Conservation (phyloP, 2,797 vertebrate species). For the Adrianichthys oophorus region DNA sequence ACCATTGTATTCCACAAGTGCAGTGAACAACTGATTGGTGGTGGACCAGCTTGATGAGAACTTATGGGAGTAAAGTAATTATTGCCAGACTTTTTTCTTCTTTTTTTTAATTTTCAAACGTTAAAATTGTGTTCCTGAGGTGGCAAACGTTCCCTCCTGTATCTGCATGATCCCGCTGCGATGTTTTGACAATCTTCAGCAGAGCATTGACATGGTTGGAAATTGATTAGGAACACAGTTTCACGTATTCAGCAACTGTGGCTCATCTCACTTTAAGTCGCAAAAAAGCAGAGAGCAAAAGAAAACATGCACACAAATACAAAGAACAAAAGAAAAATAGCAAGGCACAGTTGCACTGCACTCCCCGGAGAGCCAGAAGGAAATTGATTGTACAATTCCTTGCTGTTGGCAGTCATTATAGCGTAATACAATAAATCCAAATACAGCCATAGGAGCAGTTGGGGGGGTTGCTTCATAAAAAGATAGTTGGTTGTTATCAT, state of each 20-base stretch:
- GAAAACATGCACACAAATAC: slow-evolving; percentile 8
- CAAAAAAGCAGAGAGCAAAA: slow-evolving; percentile 13
- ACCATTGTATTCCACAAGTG: no score
- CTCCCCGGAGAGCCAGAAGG: slow-evolving; percentile 44
- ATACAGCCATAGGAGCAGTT: slow-evolving; percentile 48
- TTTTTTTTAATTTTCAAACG: slow-evolving; percentile 36
- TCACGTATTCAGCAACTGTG: slow-evolving; percentile 24
- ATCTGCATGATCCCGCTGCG: slow-evolving; percentile 40
- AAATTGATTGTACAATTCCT: slow-evolving; percentile 70
- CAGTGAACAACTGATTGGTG: no score
- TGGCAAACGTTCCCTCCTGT: slow-evolving; percentile 34
- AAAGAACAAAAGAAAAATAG: not conserved
- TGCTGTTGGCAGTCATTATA: slow-evolving; percentile 59
- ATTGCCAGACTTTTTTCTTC: slow-evolving; percentile 7
- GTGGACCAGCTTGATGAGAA: slow-evolving; percentile 13
- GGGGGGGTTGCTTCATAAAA: slow-evolving; percentile 49
- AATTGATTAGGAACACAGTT: slow-evolving; percentile 61
- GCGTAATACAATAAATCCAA: slow-evolving; percentile 64
- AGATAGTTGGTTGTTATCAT: slow-evolving; percentile 49
- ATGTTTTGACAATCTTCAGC: slow-evolving; percentile 34
- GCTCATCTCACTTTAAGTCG: slow-evolving; percentile 34
- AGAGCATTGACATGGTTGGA: slow-evolving; percentile 39
- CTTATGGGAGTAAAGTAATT: slow-evolving; percentile 42
- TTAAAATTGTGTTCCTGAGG: slow-evolving; percentile 25
- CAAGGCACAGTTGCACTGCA: slow-evolving; percentile 20